Evolutionary conservation across 2,888 invertebrate genomes (phyloP).

Genomic region (Bruchidius siliquastri): DNA sequence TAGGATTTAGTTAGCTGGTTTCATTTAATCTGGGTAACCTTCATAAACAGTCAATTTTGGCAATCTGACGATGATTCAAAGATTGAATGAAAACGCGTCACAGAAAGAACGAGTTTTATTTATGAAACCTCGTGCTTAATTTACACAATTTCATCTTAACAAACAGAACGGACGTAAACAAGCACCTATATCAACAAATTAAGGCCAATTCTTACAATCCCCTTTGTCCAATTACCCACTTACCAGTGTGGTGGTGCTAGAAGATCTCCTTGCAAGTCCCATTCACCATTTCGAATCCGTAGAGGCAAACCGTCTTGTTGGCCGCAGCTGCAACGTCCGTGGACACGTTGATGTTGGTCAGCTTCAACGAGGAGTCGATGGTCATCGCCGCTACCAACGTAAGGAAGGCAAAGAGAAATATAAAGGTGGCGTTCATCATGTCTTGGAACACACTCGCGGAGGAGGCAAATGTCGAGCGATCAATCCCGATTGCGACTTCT

Average conservation of each 20-base stretch:
- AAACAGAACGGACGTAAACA: no score
- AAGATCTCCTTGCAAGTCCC: conserved; percentile 1
- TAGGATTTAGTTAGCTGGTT: no score
- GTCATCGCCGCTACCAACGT: neutral
- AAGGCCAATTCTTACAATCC: neutral
- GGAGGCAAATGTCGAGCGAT: neutral
- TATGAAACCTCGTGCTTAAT: no score
- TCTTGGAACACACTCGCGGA: neutral
- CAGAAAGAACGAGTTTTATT: no score
- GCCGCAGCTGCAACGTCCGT: neutral
- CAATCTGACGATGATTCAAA: no score
- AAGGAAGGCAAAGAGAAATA: neutral
- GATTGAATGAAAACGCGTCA: no score
- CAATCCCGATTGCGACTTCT: neutral
- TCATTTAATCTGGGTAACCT: no score
- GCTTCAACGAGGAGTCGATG: neutral
- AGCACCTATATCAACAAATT: neutral
- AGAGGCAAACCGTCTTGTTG: neutral
- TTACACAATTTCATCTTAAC: no score
- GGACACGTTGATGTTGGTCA: neutral
- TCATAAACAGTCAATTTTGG: no score
- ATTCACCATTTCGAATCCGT: neutral
- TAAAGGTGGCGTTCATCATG: neutral
- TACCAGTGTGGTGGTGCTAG: neutral
- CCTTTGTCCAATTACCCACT: neutral